Percentiles rank a stretch among this genome's conserved stretches.
Evolutionary conservation across 2,797 vertebrate species (phyloP).

Genomic region (Trichosurus vulpecula): DNA sequence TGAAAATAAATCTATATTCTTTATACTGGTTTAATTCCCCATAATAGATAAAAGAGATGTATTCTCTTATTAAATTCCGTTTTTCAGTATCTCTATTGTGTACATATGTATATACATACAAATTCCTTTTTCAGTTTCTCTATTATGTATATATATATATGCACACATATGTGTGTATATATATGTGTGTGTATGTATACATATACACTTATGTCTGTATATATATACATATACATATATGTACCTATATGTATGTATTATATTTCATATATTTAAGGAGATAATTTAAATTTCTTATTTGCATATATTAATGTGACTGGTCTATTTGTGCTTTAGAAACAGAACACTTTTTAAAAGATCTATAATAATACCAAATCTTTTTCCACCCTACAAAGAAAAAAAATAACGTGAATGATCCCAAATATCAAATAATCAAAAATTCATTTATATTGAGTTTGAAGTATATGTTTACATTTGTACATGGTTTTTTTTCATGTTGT

Average conservation of each 20-base stretch:
- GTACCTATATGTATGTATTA: background rate
- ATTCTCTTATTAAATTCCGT: background rate
- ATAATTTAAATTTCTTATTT: slow-evolving; percentile 9
- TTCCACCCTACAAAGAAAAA: background rate
- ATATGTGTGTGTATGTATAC: background rate
- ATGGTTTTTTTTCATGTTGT: background rate
- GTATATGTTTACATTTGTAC: background rate
- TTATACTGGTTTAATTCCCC: background rate
- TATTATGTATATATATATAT: background rate
- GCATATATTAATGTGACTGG: background rate
- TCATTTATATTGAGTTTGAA: too few species aligned
- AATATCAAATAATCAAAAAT: background rate
- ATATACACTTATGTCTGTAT: background rate
- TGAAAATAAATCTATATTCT: background rate
- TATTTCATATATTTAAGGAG: slow-evolving; percentile 13
- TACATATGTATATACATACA: background rate
- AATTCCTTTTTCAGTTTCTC: background rate
- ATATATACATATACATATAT: background rate
- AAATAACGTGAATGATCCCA: background rate
- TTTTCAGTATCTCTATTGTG: background rate
- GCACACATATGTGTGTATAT: background rate
- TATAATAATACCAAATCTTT: background rate
- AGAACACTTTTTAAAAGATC: background rate
- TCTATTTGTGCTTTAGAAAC: slow-evolving; percentile 11
- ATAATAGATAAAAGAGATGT: background rate